phyloP scores from a whole-genome alignment of 1,140 invertebrate genomes.

The Latrodectus geometricus region DNA sequence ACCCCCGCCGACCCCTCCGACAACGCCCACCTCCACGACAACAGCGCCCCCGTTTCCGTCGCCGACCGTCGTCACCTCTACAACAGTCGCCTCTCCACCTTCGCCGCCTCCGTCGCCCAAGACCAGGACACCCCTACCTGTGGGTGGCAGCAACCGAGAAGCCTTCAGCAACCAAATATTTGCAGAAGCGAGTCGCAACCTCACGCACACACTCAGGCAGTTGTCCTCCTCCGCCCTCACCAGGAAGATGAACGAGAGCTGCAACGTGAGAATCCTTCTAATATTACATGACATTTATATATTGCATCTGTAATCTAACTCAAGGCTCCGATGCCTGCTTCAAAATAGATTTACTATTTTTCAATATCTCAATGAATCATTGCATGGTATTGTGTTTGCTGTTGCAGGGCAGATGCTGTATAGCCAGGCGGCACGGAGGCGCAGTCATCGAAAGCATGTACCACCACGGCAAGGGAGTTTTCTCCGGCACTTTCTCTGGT shows the following conservation, averaged over 20 bases:
- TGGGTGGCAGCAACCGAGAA: neutral
- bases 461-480: conserved; percentile 87
- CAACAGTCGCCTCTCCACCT: neutral
- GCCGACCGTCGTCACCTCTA: neutral
- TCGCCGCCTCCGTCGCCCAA: neutral
- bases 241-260: conserved; percentile 47
- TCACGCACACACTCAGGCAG: conserved; percentile 90
- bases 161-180: conserved; percentile 79
- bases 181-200: conserved; percentile 88
- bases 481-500: conserved; percentile 75
- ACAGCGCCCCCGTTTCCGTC: conserved; percentile 45
- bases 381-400: neutral
- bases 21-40: conserved; percentile 31
- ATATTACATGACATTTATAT: no score
- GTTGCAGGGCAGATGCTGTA: conserved; percentile 62
- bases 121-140: neutral
- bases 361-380: no score
- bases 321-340: no score
- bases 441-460: conserved; percentile 94
- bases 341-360: no score
- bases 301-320: no score
- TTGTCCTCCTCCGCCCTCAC: conserved; percentile 88
- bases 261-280: conserved; percentile 30
- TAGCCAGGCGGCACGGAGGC: conserved; percentile 76
- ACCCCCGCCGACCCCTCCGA: conserved; percentile 56